Base-by-base conservation (phyloP, 2,888 invertebrate species). In the Aporophyla nigra region DNA sequence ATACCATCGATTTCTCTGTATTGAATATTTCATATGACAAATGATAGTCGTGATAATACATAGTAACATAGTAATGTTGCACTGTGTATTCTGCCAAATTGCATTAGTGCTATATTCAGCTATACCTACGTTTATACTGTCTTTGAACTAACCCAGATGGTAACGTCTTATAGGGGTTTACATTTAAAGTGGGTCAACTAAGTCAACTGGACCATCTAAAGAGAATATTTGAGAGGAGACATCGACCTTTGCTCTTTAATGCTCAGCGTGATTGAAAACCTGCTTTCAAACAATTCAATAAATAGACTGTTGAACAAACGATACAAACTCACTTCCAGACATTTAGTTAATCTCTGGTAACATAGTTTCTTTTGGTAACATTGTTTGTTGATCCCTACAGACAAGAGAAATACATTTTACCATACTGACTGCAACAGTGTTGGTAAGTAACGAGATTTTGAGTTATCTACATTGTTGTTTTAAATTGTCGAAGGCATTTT, bases 111-210 rank as follows among this genome's bases (percentile, higher is more conserved):
- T 43, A 9, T 43, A 43, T 43, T 43, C 1, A 7, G 9, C 43
- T 43, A 43, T 9, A 43, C 43, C 43, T 43, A 43, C 9, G 1
- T 43, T 43, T 43, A 43, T 43, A 9, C 43, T 43, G 9, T 43
- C 43, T 61, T 43, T 67, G 27, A 59, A 53, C 43, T 56, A 40
- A 63, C 10, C 9, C 7, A 27, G 43, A 21, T 58, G 4, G 16
- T 10, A 65, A 43, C 10, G 40, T 63, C n/a, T 33, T 24, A 6
- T 19, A 71, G 58, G 46, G 24, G 24, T 78, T 71, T 78, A 78
- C 63, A 78, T 65, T 19, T 58, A 71, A 40, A 78, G 33, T 71
- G 78, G 9, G 43, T 53, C 43, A 21, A 78, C 33, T 65, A 59
- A 53, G 40, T 51, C 27, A 24, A 51, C 54, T 40, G 24, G 53